These are phyloP conservation scores for Campylomormyrus numenius DNA, from an alignment of 2,113 vertebrate species.

Conservation along the genomic window DNA sequence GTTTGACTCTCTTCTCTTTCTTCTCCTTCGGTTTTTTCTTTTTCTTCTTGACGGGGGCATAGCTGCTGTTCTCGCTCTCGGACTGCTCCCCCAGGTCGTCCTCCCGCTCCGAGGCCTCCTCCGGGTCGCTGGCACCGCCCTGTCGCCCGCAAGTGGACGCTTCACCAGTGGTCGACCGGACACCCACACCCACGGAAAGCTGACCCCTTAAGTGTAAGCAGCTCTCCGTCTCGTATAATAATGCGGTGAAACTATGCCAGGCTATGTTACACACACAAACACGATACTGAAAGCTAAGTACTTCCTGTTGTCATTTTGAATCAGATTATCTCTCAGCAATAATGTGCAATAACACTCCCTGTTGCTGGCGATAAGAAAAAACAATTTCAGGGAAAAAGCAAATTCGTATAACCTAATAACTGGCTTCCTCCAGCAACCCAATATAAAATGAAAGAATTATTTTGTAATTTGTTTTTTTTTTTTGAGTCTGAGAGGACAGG, in stretches of 20 bases:
- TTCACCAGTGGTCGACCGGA: neutral
- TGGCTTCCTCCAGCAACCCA: neutral
- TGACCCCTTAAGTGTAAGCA: neutral
- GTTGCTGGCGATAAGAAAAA: neutral
- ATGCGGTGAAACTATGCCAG: neutral
- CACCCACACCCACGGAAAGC: neutral
- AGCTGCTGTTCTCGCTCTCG: slow-evolving; percentile 84
- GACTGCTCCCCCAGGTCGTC: slow-evolving; percentile 73
- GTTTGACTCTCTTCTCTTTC: slow-evolving; percentile 83
- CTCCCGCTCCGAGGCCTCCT: slow-evolving; percentile 78
- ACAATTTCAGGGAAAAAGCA: slow-evolving; percentile 1
- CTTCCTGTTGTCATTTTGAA: neutral
- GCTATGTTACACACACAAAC: neutral
- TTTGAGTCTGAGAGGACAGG: neutral
- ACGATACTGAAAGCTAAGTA: neutral
- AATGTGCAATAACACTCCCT: slow-evolving; percentile 3
- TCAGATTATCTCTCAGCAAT: neutral
- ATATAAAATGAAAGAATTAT: neutral
- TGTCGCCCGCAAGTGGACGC: slow-evolving; percentile 37
- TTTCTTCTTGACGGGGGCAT: slow-evolving; percentile 84
- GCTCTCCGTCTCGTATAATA: neutral
- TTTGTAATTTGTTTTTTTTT: neutral
- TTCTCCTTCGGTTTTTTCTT: slow-evolving; percentile 93
- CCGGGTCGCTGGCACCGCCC: slow-evolving; percentile 68
- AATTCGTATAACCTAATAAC: slow-evolving; percentile 9